A percentile compares a stretch with the other conserved stretches of the same genome.
These are phyloP conservation scores for Ips nitidus DNA, from an alignment of 1,140 invertebrate genomes.

Conservation along the genomic window DNA sequence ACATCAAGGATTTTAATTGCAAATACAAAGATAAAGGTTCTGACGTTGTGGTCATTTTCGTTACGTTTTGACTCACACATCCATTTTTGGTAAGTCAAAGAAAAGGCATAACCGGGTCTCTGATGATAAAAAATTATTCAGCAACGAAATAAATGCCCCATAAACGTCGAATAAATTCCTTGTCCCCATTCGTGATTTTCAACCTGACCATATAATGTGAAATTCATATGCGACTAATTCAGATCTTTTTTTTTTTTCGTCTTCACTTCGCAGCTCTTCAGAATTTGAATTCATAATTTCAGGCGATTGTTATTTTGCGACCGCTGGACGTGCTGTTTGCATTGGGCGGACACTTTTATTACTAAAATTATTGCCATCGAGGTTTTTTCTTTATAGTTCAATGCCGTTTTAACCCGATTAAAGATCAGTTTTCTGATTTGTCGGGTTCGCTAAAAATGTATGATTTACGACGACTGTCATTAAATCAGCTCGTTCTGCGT, in stretches of 20 bases:
- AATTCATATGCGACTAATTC: conserved; percentile 6
- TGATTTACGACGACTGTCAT: too few species aligned
- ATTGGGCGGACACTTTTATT: conserved; percentile 1
- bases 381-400: too few species aligned
- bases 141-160: background rate
- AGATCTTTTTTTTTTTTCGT: background rate
- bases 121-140: too few species aligned
- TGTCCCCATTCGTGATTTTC: background rate
- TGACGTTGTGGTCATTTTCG: too few species aligned
- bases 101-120: too few species aligned
- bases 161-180: conserved; percentile 4
- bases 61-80: too few species aligned
- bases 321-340: background rate
- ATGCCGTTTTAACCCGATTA: too few species aligned
- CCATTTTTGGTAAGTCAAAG: too few species aligned
- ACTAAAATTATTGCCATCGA: background rate
- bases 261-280: background rate
- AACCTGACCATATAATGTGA: conserved; percentile 1
- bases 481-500: too few species aligned
- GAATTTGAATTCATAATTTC: background rate
- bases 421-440: too few species aligned
- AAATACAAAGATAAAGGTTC: background rate
- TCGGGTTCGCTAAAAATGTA: too few species aligned
- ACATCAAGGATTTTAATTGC: background rate
- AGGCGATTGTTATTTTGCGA: background rate